Percentiles rank a stretch among this genome's conserved stretches.
phyloP scores from a whole-genome alignment of 2,113 vertebrate genomes.

The Sarotherodon lohbergeri region DNA sequence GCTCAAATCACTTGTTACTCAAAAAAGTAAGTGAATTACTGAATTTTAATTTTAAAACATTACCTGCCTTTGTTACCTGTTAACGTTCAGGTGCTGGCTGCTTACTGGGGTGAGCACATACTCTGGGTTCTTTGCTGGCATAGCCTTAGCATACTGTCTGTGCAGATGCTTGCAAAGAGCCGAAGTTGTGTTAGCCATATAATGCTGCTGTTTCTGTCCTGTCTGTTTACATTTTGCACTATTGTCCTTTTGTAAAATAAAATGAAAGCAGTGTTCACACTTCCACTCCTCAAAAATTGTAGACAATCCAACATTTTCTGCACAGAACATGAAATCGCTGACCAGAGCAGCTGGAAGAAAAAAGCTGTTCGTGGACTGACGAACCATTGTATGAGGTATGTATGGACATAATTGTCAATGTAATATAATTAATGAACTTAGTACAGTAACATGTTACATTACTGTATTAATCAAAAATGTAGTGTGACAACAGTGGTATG shows the following conservation, averaged over 20 bases:
- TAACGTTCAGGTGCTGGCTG: not conserved
- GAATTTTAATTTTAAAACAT: not conserved
- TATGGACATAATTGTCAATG: not conserved
- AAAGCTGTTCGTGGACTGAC: not conserved
- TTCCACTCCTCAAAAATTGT: not conserved
- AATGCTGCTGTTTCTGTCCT: not conserved
- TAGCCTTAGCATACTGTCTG: not conserved
- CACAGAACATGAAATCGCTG: not conserved
- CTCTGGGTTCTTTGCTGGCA: not conserved
- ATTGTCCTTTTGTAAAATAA: not conserved
- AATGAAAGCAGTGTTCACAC: not conserved
- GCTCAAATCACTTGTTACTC: not conserved
- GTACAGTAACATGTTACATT: not conserved
- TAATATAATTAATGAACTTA: not conserved
- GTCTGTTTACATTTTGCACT: not conserved
- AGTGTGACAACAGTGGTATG: not conserved
- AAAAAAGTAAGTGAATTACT: not conserved
- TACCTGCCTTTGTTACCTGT: not conserved
- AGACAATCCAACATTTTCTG: not conserved
- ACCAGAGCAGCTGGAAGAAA: rapidly evolving
- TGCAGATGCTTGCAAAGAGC: not conserved
- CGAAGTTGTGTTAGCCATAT: not conserved
- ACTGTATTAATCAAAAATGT: not conserved
- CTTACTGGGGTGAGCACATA: not conserved
- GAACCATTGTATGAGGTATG: not conserved